Conservation (phyloP, 2,797 vertebrate species). For the Siniperca obscura region DNA sequence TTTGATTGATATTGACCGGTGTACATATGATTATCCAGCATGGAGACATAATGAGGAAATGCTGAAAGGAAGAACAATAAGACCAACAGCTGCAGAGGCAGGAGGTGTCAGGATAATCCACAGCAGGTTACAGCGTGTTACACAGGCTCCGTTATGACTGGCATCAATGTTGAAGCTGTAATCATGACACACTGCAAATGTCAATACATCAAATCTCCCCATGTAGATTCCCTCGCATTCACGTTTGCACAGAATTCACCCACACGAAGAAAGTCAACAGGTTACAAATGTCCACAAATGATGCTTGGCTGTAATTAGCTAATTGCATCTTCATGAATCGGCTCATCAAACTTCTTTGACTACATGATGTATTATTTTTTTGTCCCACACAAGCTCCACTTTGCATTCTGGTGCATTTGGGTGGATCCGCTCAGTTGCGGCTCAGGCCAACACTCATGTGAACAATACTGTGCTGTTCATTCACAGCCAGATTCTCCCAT, state of each 20-base stretch:
- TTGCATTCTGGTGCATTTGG: conserved; percentile 56
- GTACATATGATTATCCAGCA: conserved; percentile 47
- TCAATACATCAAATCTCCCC: conserved; percentile 49
- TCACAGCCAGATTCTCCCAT: conserved; percentile 62
- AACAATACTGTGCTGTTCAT: conserved; percentile 77
- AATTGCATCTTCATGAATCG: conserved; percentile 21
- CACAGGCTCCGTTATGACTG: conserved; percentile 56
- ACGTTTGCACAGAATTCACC: conserved; percentile 10
- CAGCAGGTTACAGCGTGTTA: conserved; percentile 59
- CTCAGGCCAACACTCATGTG: conserved; percentile 52
- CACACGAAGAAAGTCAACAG: conserved; percentile 16
- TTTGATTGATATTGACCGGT: conserved; percentile 48
- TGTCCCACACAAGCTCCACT: conserved; percentile 31
- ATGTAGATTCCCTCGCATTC: neutral
- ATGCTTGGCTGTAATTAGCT: conserved; percentile 46
- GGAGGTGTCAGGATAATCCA: conserved; percentile 48
- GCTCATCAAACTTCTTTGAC: conserved; percentile 24
- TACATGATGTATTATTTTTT: conserved; percentile 14
- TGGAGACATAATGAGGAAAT: conserved; percentile 61
- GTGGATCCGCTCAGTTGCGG: conserved; percentile 51
- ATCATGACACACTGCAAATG: conserved; percentile 57
- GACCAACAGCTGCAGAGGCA: conserved; percentile 61
- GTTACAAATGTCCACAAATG: conserved; percentile 35
- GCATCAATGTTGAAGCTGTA: conserved; percentile 48
- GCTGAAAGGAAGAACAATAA: conserved; percentile 50